Percentiles rank a stretch among this genome's conserved stretches.
These are phyloP conservation scores for Palythoa heliodiscus DNA, from an alignment of 92 coral and sea anemone genomes.

Conservation along the genomic window DNA sequence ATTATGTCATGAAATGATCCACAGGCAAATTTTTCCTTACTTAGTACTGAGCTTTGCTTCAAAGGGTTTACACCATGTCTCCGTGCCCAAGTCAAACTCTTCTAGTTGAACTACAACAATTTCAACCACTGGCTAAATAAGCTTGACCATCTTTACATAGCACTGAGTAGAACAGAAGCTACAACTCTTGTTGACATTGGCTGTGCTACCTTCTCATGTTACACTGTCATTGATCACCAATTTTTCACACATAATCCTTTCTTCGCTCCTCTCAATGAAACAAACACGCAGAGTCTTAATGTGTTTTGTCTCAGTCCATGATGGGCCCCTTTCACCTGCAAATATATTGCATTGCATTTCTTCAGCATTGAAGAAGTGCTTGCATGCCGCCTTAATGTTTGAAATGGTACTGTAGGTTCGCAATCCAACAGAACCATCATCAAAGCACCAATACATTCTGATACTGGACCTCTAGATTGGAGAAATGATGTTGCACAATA, in stretches of 20 bases:
- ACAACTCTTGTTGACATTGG: too few relatives aligned
- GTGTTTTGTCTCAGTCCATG: background rate
- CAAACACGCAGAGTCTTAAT: background rate
- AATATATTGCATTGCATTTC: background rate
- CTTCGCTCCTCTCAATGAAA: conserved; percentile 5
- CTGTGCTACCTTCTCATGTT: too few relatives aligned
- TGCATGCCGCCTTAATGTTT: background rate
- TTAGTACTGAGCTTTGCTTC: too few relatives aligned
- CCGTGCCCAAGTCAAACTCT: too few relatives aligned
- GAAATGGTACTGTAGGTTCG: conserved; percentile 9
- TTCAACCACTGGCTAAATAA: too few relatives aligned
- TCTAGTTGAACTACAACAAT: too few relatives aligned
- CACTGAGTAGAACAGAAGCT: too few relatives aligned
- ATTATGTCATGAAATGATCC: too few relatives aligned
- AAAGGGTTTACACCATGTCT: too few relatives aligned
- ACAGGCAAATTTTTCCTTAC: too few relatives aligned
- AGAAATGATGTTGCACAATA: background rate
- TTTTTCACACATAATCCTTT: background rate
- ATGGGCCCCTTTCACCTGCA: conserved; percentile 8
- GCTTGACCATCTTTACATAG: too few relatives aligned
- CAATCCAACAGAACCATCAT: background rate
- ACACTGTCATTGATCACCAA: conserved; percentile 1
- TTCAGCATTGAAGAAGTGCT: background rate
- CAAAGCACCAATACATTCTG: background rate
- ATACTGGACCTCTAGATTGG: background rate